Evolutionary conservation across 2,113 vertebrate species (phyloP), one percentile per base, ranked within the genome.

Genomic region (Nanger granti): DNA sequence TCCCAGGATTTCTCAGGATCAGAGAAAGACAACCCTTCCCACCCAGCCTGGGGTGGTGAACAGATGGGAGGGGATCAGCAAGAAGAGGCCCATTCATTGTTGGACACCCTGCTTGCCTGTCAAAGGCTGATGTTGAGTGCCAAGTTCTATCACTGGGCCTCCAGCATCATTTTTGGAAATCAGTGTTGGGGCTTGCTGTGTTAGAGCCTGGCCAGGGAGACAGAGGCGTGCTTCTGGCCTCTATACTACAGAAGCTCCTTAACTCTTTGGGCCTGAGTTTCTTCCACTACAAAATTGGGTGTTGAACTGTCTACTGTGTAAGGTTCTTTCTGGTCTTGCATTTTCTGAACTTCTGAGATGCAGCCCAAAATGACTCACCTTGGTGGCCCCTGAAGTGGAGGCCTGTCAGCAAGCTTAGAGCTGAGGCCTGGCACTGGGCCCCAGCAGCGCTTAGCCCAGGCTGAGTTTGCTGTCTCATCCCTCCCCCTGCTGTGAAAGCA

Each of bases 341-440:
- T 95, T 90, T 88, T 94, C 69, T 85, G 66, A 89, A 59, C 57
- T 96, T 96, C 79, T 97, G 66, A 88, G 41, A 84, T 94, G 11
- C 28, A 66, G 20, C 41, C 64, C 73, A 34, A 22, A 85, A 60
- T 79, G 66, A 52, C 37, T 93, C 29, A 18, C 52, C 44, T 52
- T 54, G 34, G 60, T 89, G 82, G 60, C 49, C 83, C 79, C 41
- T 34, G 60, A 26, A 90, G 22, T 24, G 9, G 59, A 52, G 54
- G n/a, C 26, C 66, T 52, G 44, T 28, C 41, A 87, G 89, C 86
- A 94, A 92, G 49, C 64, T 87, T 34, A 93, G 41, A 37, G 28
- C 79, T 1, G 4, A 93, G 52, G 47, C 59, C 59, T 66, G 44
- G 91, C 76, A 26, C 54, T 60, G 34, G 57, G 88, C 62, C 34